Evolutionary conservation across 2,797 vertebrate species (phyloP), one percentile per base, ranked within the genome.

Genomic region (Halcyon smyrnensis): DNA sequence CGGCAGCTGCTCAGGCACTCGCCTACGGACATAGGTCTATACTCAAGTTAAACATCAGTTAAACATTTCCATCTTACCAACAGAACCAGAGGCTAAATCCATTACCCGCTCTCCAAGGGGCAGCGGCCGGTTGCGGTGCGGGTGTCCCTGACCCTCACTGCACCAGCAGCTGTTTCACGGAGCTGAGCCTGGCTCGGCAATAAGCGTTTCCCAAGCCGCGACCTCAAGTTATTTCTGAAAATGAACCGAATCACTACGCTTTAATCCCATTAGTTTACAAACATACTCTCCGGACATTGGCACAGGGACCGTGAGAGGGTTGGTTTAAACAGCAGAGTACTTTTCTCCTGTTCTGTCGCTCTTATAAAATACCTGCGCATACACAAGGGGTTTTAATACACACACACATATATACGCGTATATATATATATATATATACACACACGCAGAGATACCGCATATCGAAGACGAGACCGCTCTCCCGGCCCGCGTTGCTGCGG

Each of bases 151-250:
- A 7, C 18, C 56, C 4, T 0, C 18, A 1, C 3, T 0, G 46
- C 80, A 6, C 13, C 0, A 2, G 0, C 16, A 2, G 8, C 17
- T 0, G 3, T 0, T 2, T 1, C 12, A 1, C 2, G 0, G 10
- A 9, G 19, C 78, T 28, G 16, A 28, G 3, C 3, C 69, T 2
- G 45, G 7, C 54, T 12, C 4, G 0, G 2, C 6, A 39, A 9
- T 0, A 5, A 19, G 5, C 1, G 3, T 0, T 16, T 3, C 0
- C 39, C 2, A 6, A 15, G 59, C 0, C 68, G 4, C 0, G 3
- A 3, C 4, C 7, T 7, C 46, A 0, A 11, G 5, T 0, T 1
- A 9, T 0, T 12, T 0, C 67, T 1, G 48, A 8, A 53, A 36
- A 21, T 2, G 36, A 17, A 17, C 4, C 3, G 2, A 39, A 24